Conservation (phyloP, 2,888 invertebrate species). For the Drosophila prolongata region DNA sequence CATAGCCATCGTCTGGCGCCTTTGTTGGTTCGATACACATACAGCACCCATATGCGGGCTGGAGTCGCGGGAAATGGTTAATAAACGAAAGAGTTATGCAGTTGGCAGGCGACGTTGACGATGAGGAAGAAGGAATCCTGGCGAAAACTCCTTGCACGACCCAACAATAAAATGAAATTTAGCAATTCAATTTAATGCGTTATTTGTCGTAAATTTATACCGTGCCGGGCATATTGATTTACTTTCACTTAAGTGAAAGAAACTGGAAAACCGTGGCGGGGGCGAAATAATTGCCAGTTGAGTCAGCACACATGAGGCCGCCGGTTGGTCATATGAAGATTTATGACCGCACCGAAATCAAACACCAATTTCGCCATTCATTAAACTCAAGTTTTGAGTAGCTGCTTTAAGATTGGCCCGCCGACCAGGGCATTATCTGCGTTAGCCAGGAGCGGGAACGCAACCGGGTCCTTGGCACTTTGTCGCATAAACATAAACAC, state of each 20-base stretch:
- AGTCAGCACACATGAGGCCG: constrained; percentile 46
- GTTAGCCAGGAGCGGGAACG: constrained; percentile 20
- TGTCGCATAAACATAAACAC: constrained; percentile 70
- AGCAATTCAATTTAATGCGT: constrained; percentile 78
- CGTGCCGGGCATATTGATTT: constrained; percentile 71
- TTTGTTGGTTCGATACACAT: constrained; percentile 73
- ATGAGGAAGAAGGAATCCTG: constrained; percentile 23
- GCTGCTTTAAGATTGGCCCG: constrained; percentile 53
- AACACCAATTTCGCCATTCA: constrained; percentile 74
- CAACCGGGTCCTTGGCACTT: constrained; percentile 43
- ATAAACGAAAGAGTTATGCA: constrained; percentile 76
- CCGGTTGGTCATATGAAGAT: constrained; percentile 66
- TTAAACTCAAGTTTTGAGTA: constrained; percentile 62
- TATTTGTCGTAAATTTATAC: constrained; percentile 66
- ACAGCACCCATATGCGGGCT: constrained; percentile 10
- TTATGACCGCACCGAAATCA: constrained; percentile 67
- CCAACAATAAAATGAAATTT: constrained; percentile 75
- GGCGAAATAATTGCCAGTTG: constrained; percentile 67
- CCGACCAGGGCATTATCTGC: constrained; percentile 21
- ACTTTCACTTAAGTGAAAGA: constrained; percentile 35
- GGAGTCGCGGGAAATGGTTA: constrained; percentile 67
- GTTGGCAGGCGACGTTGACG: constrained; percentile 23
- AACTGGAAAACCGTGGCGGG: constrained; percentile 11
- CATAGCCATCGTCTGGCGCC: constrained; percentile 67
- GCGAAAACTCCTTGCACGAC: constrained; percentile 48